Conservation (phyloP, 2,113 vertebrate genomes). For the Plecturocebus donacophilus region DNA sequence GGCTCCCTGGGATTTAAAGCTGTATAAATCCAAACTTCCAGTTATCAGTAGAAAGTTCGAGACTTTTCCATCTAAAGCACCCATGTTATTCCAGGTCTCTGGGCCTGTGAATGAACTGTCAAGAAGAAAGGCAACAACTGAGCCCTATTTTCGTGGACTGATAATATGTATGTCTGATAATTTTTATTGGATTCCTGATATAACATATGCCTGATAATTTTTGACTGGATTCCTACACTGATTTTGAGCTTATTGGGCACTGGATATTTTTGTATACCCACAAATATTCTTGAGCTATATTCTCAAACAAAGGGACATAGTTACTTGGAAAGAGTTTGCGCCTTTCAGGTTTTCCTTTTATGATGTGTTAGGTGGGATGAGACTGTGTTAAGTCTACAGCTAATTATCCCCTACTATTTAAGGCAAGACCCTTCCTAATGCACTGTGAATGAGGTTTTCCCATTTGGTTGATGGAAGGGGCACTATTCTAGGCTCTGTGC, state of each 20-base stretch:
- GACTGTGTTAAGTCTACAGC: neutral
- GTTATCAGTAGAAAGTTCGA: neutral
- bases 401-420: neutral
- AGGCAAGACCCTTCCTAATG: neutral
- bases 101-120: neutral
- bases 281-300: neutral
- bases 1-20: neutral
- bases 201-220: neutral
- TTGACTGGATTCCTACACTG: neutral
- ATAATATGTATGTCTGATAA: neutral
- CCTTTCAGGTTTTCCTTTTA: constrained; percentile 9
- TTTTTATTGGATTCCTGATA: neutral
- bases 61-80: neutral
- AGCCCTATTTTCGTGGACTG: neutral
- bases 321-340: neutral
- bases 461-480: neutral
- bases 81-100: neutral
- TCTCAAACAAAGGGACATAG: neutral
- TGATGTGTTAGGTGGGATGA: neutral
- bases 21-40: neutral
- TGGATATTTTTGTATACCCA: neutral
- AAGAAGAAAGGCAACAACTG: neutral
- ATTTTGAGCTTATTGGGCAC: neutral
- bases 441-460: neutral
- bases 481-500: neutral